A percentile compares a stretch with the other conserved stretches of the same genome.
Conservation (phyloP, 2,888 invertebrate genomes). For the Barypeithes pellucidus region DNA sequence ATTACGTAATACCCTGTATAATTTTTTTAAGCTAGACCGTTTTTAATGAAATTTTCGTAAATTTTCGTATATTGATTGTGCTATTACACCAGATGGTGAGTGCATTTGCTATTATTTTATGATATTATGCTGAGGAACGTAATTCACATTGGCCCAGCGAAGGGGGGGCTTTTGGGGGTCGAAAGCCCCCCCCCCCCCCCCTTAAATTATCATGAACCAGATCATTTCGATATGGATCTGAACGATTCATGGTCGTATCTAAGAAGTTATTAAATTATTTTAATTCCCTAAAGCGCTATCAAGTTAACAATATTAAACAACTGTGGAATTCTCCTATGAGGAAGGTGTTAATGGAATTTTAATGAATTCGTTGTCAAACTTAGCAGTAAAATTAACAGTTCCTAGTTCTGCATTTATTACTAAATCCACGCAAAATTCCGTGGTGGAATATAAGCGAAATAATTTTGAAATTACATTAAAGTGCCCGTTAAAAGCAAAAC, state of each 20-base stretch:
- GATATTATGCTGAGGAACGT: too few relatives aligned
- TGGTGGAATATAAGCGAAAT: not conserved
- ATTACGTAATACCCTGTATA: too few relatives aligned
- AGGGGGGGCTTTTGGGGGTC: too few relatives aligned
- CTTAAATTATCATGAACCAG: too few relatives aligned
- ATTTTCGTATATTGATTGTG: too few relatives aligned
- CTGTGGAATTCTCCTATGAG: constrained; percentile 47
- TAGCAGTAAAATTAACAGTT: constrained; percentile 29
- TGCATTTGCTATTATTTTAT: too few relatives aligned
- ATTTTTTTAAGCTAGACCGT: too few relatives aligned
- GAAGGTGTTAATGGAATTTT: constrained; percentile 50
- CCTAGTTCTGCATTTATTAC: constrained; percentile 30
- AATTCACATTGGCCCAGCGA: too few relatives aligned
- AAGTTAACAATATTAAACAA: constrained; percentile 47
- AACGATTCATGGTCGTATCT: constrained; percentile 9
- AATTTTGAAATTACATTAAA: constrained; percentile 5
- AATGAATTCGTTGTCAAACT: constrained; percentile 42
- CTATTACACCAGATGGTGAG: too few relatives aligned
- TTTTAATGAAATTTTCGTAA: too few relatives aligned
- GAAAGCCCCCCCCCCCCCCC: too few relatives aligned
- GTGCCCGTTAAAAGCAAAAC: not conserved
- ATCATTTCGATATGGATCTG: not conserved
- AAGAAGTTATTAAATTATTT: constrained; percentile 36
- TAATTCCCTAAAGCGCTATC: constrained; percentile 41
- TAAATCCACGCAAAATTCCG: not conserved